Evolutionary conservation across 1,140 invertebrate genomes (phyloP).

Genomic region (Zaprionus inermis): DNA sequence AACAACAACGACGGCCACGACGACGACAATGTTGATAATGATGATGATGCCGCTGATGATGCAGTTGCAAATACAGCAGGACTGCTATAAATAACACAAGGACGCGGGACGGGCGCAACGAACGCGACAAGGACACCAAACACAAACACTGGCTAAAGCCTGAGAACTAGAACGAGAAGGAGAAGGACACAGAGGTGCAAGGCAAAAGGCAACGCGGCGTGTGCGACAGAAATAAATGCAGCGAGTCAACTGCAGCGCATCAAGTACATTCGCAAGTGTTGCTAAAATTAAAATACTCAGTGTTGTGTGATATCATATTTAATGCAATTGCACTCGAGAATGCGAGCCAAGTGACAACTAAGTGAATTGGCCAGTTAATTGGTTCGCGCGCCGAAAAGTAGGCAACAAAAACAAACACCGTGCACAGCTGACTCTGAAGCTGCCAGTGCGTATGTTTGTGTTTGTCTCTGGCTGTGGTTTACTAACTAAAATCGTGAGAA

Average conservation of each 20-base stretch:
- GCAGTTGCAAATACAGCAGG: slow-evolving; percentile 57
- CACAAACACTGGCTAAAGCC: slow-evolving; percentile 29
- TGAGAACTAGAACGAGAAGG: not conserved
- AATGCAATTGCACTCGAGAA: slow-evolving; percentile 64
- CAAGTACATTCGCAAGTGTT: slow-evolving; percentile 40
- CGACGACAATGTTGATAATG: not conserved
- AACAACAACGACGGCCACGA: not conserved
- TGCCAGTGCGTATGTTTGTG: not conserved
- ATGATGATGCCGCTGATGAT: slow-evolving; percentile 35
- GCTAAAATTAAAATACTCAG: slow-evolving; percentile 53
- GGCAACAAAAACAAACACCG: slow-evolving; percentile 30
- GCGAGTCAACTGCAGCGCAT: slow-evolving; percentile 18
- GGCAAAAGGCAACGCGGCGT: slow-evolving; percentile 19
- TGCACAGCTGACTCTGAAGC: slow-evolving; percentile 9
- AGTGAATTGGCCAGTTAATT: slow-evolving; percentile 68
- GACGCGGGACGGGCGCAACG: slow-evolving; percentile 71
- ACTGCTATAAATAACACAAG: slow-evolving; percentile 76
- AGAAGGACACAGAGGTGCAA: slow-evolving; percentile 27
- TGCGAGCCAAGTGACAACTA: slow-evolving; percentile 51
- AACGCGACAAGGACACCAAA: slow-evolving; percentile 61
- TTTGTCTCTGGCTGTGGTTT: not conserved
- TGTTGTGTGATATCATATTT: slow-evolving; percentile 63
- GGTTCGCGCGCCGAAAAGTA: slow-evolving; percentile 42
- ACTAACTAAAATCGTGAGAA: not conserved
- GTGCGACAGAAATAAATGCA: slow-evolving; percentile 60